Evolutionary conservation across 2,888 invertebrate species (phyloP), one percentile per base, ranked within the genome.

Genomic region (Heliconius hortense): DNA sequence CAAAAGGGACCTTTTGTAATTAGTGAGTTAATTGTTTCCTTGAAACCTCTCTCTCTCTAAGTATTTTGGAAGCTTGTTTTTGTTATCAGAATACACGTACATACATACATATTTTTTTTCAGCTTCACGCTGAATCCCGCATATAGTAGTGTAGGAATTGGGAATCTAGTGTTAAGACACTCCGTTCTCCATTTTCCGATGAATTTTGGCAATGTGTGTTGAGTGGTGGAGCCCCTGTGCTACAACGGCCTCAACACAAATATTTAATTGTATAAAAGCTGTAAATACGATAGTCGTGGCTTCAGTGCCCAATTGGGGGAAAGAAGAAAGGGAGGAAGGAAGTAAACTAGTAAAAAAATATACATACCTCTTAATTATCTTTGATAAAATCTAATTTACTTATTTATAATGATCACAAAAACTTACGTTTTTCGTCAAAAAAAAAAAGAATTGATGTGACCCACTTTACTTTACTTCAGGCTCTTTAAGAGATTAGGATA

Each of bases 1-100:
- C 59, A 35, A 70, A 70, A 70, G 70, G 59, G 56, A 28, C 53
- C 18, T 24, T 39, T 70, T 53, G 53, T 48, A 53, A 69, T 69
- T 69, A 69, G 56, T 28, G 21, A 53, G 53, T 69, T 56, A 69
- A 69, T 69, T 69, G 56, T 56, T 69, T 69, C 69, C 69, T 56
- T 69, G n/a, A 69, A 53, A 68, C 21, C 53, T 21, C n/a, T 21
- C n/a, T 68, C 43, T 26, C n/a, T 68, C 43, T 26, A 31, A 48
- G 43, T 66, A 24, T 39, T 64, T 13, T 39, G 15, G 15, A 15
- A 66, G 24, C 39, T 24, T 66, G 64, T 39, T 39, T 64, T 64
- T 39, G 64, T 35, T 39, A 64, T 39, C 13, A 35, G 35, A n/a
- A n/a, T 35, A n/a, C 39, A 66, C 11, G n/a, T n/a, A 64, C 10